Percentiles rank a stretch among this genome's conserved stretches.
Conservation (phyloP, 2,888 invertebrate genomes). For the Acholoe squamosa region DNA sequence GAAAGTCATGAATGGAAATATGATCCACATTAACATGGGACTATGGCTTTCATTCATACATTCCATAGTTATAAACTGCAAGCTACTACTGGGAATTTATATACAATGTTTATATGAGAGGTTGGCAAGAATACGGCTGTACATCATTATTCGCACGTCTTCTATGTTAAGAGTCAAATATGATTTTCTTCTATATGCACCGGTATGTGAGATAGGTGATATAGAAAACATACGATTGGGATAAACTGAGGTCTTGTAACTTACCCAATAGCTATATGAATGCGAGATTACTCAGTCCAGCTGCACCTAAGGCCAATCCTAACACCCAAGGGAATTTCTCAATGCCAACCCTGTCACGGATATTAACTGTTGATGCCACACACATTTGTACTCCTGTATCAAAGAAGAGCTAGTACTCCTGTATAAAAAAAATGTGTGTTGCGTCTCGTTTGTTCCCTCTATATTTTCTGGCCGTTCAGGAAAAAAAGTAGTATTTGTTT, state of each 20-base stretch:
- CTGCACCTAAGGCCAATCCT: not conserved
- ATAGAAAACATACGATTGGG: too few relatives aligned
- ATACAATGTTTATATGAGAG: not conserved
- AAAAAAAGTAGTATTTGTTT: not conserved
- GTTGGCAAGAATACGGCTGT: not conserved
- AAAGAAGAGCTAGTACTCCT: not conserved
- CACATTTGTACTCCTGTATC: not conserved
- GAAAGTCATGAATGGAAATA: not conserved
- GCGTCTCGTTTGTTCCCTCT: too few relatives aligned
- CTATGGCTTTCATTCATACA: not conserved
- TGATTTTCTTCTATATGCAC: too few relatives aligned
- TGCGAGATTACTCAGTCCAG: not conserved
- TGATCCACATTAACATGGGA: not conserved
- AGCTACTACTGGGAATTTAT: not conserved
- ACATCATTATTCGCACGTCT: too few relatives aligned
- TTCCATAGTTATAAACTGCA: not conserved
- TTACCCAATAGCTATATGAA: not conserved
- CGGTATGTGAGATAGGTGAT: too few relatives aligned
- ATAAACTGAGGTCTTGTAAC: too few relatives aligned
- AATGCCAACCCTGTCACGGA: not conserved
- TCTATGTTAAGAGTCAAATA: too few relatives aligned
- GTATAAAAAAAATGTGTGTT: not conserved
- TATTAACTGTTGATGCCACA: not conserved
- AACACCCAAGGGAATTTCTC: constrained; percentile 10
- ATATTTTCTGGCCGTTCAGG: too few relatives aligned